phyloP scores from a whole-genome alignment of 53 echinoderm and acorn worm species.

The Paelopatides confundens region DNA sequence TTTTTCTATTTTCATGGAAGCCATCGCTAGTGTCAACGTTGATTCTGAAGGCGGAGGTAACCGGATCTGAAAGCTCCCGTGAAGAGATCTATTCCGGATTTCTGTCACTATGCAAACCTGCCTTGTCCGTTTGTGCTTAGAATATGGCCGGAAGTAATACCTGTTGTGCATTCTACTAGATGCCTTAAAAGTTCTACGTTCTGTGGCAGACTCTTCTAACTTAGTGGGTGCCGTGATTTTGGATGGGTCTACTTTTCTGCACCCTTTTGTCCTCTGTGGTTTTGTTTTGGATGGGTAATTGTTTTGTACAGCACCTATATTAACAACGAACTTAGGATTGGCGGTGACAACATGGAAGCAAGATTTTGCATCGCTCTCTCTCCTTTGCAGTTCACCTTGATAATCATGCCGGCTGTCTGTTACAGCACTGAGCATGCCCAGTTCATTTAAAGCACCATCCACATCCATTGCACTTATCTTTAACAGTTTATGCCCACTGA shows the following conservation, averaged over 20 bases:
- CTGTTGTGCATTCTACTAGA: conserved; percentile 2
- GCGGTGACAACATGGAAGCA: conserved; percentile 80
- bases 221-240: not conserved
- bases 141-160: conserved; percentile 27
- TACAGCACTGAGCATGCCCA: conserved; percentile 96
- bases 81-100: not conserved
- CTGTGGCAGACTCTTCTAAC: not conserved
- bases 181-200: conserved; percentile 1
- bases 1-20: conserved; percentile 27
- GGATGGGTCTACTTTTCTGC: not conserved
- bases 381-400: conserved; percentile 12
- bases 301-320: conserved; percentile 70
- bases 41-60: conserved; percentile 23
- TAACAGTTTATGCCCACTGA: too few species aligned
- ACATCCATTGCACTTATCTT: conserved; percentile 71
- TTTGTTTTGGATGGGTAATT: not conserved
- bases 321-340: conserved; percentile 81
- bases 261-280: not conserved
- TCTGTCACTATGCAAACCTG: not conserved
- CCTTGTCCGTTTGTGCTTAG: not conserved
- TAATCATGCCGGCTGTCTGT: conserved; percentile 91
- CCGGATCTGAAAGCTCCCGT: not conserved
- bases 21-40: conserved; percentile 23
- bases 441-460: conserved; percentile 86
- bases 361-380: conserved; percentile 12